Base-by-base conservation (phyloP, 2,888 invertebrate genomes). In the Hypselothyrea guttata region DNA sequence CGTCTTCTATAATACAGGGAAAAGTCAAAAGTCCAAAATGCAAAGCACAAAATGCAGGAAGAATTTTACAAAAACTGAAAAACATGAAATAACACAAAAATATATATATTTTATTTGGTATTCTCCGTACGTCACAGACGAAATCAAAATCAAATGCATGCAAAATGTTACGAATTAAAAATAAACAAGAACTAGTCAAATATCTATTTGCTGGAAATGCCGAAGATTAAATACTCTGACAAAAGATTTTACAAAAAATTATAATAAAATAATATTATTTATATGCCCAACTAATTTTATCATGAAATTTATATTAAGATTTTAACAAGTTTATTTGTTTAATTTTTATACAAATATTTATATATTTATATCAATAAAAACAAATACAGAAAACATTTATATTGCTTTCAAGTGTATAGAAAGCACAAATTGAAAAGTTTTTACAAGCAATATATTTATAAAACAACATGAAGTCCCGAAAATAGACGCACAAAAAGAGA, bases 401-500 rank as follows among this genome's bases (percentile, higher is more conserved):
- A 38, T 45, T 51, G 44, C 28, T 49, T 55, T 52, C 44, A 56
- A 48, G 61, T 48, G 55, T 55, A 45, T 51, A 42, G 15, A 16
- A 30, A 22, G 22, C 22, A 22, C 22, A 22, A 4, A 4, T 22
- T 22, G 22, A 75, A 57, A 44, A 56, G 40, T 35, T 47, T 46
- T 57, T 49, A 30, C 33, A 40, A 37, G 53, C 35, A 58, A 52
- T 41, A 52, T 75, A 64, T 75, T 56, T 60, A 51, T 61, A 83
- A 61, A 79, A 57, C 33, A 59, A 61, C 59, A 56, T 59, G 47
- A 66, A 71, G 65, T 55, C 16, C 63, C 76, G 42, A 42, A 69
- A 76, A 69, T 73, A 68, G 69, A 65, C 42, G 44, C 13, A 31
- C 28, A 12, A 54, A 12, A 54, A 61, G 48, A 60, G 70, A 51